These are phyloP conservation scores for Agrochola macilenta DNA, from an alignment of 2,888 invertebrate genomes.

Conservation along the genomic window DNA sequence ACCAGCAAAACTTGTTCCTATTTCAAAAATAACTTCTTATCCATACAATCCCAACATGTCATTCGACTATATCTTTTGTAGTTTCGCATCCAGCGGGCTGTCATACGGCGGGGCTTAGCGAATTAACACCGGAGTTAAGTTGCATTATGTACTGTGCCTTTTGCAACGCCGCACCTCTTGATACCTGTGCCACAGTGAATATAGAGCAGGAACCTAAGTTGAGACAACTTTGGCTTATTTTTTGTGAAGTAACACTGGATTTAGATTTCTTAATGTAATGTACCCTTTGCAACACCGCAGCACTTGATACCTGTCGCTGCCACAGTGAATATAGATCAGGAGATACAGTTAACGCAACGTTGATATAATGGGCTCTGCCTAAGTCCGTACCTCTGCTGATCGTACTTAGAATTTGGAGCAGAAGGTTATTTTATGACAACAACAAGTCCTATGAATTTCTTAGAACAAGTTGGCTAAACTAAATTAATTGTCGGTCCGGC, in stretches of 20 bases:
- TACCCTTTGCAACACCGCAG: slow-evolving; percentile 75
- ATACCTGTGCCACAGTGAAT: slow-evolving; percentile 13
- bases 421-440: too few species aligned
- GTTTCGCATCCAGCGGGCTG: slow-evolving; percentile 84
- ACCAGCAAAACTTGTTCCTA: neutral
- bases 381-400: neutral
- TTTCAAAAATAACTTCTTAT: slow-evolving; percentile 59
- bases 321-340: neutral
- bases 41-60: slow-evolving; percentile 68
- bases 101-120: slow-evolving; percentile 85
- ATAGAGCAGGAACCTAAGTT: slow-evolving; percentile 31
- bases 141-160: slow-evolving; percentile 77
- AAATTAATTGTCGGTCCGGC: neutral
- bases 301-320: slow-evolving; percentile 28
- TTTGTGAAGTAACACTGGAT: slow-evolving; percentile 54
- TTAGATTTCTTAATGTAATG: slow-evolving; percentile 75
- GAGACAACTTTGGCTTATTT: neutral
- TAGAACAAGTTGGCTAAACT: neutral
- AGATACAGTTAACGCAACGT: neutral
- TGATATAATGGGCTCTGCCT: neutral
- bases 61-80: slow-evolving; percentile 84
- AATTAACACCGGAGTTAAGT: slow-evolving; percentile 87
- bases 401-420: neutral
- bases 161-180: slow-evolving; percentile 74
- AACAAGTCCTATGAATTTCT: too few species aligned